Evolutionary conservation across 2,888 invertebrate species (phyloP).

Genomic region (Eurytoma adleriae): DNA sequence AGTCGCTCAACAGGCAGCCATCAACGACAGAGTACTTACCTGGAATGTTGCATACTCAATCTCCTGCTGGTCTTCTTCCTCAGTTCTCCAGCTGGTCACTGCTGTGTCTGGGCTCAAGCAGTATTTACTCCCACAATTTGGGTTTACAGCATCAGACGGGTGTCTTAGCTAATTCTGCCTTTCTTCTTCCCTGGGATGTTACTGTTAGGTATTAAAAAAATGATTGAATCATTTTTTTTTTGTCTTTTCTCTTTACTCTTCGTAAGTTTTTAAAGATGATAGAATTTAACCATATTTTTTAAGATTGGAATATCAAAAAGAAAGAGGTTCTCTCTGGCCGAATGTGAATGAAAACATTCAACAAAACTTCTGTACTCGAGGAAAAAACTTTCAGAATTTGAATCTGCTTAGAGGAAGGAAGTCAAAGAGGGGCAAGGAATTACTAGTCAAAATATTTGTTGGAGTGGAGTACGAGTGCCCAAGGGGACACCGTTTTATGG

Average conservation of each 20-base stretch:
- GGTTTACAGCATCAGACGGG: slow-evolving; percentile 95
- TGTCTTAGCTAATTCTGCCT: slow-evolving; percentile 92
- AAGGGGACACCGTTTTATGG: slow-evolving; percentile 97
- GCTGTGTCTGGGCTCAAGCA: slow-evolving; percentile 92
- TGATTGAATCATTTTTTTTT: background rate
- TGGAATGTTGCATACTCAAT: slow-evolving; percentile 90
- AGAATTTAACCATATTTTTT: background rate
- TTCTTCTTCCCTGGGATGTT: slow-evolving; percentile 95
- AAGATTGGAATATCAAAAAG: slow-evolving; percentile 75
- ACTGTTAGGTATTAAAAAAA: slow-evolving; percentile 78
- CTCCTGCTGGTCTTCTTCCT: slow-evolving; percentile 87
- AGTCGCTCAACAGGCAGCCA: slow-evolving; percentile 81
- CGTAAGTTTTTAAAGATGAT: no score
- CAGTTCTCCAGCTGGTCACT: slow-evolving; percentile 94
- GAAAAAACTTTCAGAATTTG: slow-evolving; percentile 71
- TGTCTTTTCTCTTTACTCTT: background rate
- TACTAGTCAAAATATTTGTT: slow-evolving; percentile 90
- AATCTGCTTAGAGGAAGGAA: slow-evolving; percentile 74
- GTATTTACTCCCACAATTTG: slow-evolving; percentile 91
- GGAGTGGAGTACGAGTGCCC: slow-evolving; percentile 99
- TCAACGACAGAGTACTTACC: slow-evolving; percentile 94
- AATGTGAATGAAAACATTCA: slow-evolving; percentile 70
- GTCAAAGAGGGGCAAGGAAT: slow-evolving; percentile 75
- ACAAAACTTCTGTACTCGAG: slow-evolving; percentile 68
- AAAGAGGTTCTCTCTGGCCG: slow-evolving; percentile 74